Conservation (phyloP, 2,113 vertebrate genomes). For the pig (Sus scrofa) region T2T-Sscrofa CM000827.6:79986001-79986500, state of each 20-base stretch:
- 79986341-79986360: not conserved
- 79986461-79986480: not conserved
- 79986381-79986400: not conserved
- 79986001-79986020: conserved; percentile 61
- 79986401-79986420: not conserved
- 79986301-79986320: not conserved
- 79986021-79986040: conserved; percentile 45
- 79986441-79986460: not conserved
- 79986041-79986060: conserved; percentile 77
- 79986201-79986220: conserved; percentile 59
- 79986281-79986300: not conserved
- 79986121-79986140: conserved; percentile 64
- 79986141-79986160: conserved; percentile 77
- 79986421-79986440: not conserved
- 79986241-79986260: conserved; percentile 52
- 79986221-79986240: conserved; percentile 59
- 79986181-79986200: conserved; percentile 70
- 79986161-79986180: conserved; percentile 71
- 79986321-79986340: not conserved
- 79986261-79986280: conserved; percentile 22
- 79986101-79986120: conserved; percentile 59
- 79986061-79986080: conserved; percentile 76
- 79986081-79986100: conserved; percentile 39
- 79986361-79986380: not conserved
- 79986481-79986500: not conserved